These are phyloP conservation scores for Amaurobius ferox DNA, from an alignment of 2,888 invertebrate species.

Conservation along the genomic window DNA sequence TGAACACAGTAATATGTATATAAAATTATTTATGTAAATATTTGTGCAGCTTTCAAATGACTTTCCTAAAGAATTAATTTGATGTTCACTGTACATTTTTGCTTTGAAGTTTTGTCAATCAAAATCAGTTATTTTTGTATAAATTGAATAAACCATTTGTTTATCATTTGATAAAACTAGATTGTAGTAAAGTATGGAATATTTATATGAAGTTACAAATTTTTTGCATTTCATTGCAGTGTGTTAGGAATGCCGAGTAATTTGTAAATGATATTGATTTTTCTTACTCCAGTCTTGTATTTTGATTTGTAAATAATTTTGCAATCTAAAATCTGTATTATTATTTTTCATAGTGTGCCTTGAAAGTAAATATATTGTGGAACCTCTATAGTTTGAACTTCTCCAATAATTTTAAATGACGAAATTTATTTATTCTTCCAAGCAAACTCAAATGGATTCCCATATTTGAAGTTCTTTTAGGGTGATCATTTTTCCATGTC, in stretches of 20 bases:
- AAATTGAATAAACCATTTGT: neutral
- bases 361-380: neutral
- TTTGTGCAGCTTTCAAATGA: neutral
- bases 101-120: slow-evolving; percentile 2
- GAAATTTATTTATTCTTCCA: no score
- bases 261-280: no score
- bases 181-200: neutral
- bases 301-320: neutral
- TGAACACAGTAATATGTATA: neutral
- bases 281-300: no score
- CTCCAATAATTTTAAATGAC: no score
- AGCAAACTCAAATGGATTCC: no score
- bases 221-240: neutral
- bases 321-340: neutral
- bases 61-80: neutral
- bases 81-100: neutral
- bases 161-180: neutral
- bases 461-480: no score
- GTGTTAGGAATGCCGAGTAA: neutral
- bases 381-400: no score
- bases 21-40: slow-evolving; percentile 1
- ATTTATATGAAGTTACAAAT: neutral
- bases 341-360: slow-evolving; percentile 16
- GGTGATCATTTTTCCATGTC: no score
- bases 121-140: neutral